These are phyloP conservation scores for Babylonia areolata DNA, from an alignment of 1,140 invertebrate genomes.

Conservation along the genomic window DNA sequence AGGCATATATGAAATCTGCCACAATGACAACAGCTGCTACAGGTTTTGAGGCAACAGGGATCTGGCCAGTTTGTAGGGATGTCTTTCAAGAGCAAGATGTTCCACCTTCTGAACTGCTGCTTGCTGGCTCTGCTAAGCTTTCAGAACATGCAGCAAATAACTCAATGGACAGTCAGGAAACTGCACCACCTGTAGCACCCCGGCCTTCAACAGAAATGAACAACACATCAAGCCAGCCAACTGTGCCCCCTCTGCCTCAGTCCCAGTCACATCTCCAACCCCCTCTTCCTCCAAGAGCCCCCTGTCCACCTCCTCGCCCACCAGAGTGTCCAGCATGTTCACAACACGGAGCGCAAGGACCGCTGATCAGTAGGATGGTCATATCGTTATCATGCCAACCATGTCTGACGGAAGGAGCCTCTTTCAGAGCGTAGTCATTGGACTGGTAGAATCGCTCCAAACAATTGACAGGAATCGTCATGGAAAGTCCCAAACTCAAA, in stretches of 20 bases:
- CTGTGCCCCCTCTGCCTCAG: neutral
- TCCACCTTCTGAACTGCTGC: neutral
- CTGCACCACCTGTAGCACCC: neutral
- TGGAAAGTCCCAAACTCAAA: neutral
- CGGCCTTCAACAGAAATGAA: neutral
- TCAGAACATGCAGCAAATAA: too few species aligned
- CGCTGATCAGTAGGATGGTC: neutral
- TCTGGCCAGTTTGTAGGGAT: neutral
- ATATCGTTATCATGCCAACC: neutral
- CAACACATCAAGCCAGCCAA: neutral
- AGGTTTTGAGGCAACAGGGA: neutral
- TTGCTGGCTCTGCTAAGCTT: neutral
- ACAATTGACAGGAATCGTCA: neutral
- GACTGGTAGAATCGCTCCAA: neutral
- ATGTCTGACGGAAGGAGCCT: neutral
- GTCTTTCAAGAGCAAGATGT: neutral
- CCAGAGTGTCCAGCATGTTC: too few species aligned
- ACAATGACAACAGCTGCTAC: neutral
- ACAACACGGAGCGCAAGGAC: neutral
- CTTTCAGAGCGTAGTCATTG: neutral
- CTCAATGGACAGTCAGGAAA: too few species aligned
- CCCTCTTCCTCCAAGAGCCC: neutral
- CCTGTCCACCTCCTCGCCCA: neutral
- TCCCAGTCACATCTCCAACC: neutral
- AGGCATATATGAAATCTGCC: neutral